Conservation (phyloP, 2,797 vertebrate species). For the Sebastes variabilis region DNA sequence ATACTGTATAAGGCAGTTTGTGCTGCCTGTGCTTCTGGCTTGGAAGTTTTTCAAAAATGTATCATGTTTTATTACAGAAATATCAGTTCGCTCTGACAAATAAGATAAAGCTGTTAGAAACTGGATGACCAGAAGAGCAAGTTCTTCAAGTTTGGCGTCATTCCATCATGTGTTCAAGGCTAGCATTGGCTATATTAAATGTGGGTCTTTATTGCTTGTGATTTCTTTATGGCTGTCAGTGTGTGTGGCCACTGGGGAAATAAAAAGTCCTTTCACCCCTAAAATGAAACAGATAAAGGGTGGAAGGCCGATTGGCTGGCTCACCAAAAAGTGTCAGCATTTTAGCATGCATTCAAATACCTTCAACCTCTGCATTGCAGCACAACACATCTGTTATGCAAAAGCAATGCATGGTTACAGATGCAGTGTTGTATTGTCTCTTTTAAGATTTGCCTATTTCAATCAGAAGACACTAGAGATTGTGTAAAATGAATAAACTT, state of each 20-base stretch:
- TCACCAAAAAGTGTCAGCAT: background rate
- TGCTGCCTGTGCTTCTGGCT: background rate
- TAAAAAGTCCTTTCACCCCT: background rate
- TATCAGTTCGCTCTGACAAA: conserved; percentile 22
- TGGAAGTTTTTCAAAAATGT: conserved; percentile 2
- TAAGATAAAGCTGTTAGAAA: conserved; percentile 26
- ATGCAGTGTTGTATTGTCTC: background rate
- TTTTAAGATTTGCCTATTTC: background rate
- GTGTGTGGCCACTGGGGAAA: conserved; percentile 42
- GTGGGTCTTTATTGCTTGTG: conserved; percentile 31
- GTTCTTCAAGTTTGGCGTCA: conserved; percentile 3
- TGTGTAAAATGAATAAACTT: background rate
- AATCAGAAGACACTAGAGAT: background rate
- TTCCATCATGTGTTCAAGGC: conserved; percentile 5
- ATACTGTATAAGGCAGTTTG: background rate
- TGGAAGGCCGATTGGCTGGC: background rate
- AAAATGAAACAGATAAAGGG: conserved; percentile 13
- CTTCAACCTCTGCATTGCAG: background rate
- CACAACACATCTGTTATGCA: background rate
- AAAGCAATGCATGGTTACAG: background rate
- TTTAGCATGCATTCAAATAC: background rate
- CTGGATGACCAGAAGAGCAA: background rate
- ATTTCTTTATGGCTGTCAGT: conserved; percentile 41
- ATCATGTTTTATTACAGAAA: conserved; percentile 1
- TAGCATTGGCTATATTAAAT: conserved; percentile 13